Evolutionary conservation across 2,113 vertebrate genomes (phyloP).

Genomic region (Melanocharis versteri): DNA sequence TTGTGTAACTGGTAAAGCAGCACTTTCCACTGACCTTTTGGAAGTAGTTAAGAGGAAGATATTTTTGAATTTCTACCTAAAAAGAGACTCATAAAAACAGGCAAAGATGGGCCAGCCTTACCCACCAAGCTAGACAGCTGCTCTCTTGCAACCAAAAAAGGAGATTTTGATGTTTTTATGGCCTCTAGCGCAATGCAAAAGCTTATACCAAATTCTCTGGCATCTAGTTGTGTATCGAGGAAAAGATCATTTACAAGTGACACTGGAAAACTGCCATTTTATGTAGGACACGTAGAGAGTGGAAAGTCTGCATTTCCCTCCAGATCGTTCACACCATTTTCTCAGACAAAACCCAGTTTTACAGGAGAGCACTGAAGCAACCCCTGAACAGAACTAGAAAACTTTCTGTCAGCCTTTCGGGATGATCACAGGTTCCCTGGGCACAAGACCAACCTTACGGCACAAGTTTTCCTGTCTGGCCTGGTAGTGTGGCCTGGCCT

Average conservation of each 20-base stretch:
- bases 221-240: background rate
- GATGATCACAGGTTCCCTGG: background rate
- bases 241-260: background rate
- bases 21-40: background rate
- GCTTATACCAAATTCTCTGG: background rate
- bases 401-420: background rate
- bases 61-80: slow-evolving; percentile 28
- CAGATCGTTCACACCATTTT: background rate
- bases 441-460: background rate
- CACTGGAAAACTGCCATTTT: background rate
- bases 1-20: background rate
- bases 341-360: background rate
- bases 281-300: background rate
- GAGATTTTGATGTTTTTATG: background rate
- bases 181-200: background rate
- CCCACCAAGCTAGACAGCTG: background rate
- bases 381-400: background rate
- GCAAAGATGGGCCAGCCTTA: background rate
- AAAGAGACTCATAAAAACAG: background rate
- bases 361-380: background rate
- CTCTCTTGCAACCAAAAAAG: background rate
- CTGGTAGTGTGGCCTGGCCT: background rate
- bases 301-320: background rate
- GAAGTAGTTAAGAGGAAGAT: background rate
- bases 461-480: background rate